Percentiles rank a stretch among this genome's conserved stretches.
These are phyloP conservation scores for Nephila pilipes DNA, from an alignment of 1,140 invertebrate species.

Conservation along the genomic window DNA sequence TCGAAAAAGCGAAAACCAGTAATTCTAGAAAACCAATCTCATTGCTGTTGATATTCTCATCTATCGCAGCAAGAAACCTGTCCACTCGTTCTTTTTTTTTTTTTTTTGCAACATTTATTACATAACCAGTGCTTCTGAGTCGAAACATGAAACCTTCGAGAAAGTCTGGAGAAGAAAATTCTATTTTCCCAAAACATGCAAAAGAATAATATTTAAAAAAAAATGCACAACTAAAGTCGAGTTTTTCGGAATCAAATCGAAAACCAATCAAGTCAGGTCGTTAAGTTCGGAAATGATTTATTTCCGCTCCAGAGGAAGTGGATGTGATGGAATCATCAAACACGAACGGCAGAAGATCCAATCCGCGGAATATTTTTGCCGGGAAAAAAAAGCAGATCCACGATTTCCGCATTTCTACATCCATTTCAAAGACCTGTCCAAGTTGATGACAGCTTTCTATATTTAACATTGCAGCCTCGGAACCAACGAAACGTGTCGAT, in stretches of 20 bases:
- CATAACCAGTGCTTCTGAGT: no score
- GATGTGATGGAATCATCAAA: not conserved
- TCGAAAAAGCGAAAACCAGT: no score
- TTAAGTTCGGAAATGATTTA: conserved; percentile 22
- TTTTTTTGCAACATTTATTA: no score
- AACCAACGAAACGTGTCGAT: conserved; percentile 1
- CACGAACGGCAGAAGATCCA: not conserved
- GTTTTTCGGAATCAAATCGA: not conserved
- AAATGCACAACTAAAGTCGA: no score
- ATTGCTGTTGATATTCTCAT: no score
- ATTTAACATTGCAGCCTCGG: not conserved
- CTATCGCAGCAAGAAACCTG: no score
- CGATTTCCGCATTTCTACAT: conserved; percentile 10
- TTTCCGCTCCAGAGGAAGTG: not conserved
- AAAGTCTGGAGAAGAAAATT: no score
- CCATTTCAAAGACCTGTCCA: not conserved
- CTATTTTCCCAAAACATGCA: no score
- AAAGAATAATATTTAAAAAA: no score
- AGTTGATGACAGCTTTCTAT: conserved; percentile 17
- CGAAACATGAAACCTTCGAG: no score
- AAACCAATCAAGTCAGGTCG: conserved; percentile 35
- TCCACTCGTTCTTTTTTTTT: no score
- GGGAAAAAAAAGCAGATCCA: not conserved
- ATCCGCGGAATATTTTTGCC: not conserved
- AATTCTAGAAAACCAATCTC: no score